Conservation (phyloP, 1,140 invertebrate species). For the Drosophila lacteicornis region DNA sequence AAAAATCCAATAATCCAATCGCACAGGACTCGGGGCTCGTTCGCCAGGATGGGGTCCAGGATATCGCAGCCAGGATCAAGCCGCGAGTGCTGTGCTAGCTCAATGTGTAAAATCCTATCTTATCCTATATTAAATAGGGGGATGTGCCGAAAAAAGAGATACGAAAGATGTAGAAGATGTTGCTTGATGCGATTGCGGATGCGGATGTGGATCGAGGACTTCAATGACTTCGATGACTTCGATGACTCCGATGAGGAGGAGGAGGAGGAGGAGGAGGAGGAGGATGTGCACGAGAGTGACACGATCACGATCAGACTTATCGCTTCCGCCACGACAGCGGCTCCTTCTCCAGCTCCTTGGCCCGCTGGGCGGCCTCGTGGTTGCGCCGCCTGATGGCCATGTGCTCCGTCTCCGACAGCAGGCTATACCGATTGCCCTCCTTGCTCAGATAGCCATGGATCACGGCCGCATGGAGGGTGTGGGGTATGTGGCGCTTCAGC, state of each 20-base stretch:
- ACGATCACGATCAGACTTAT: constrained; percentile 4
- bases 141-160: not conserved
- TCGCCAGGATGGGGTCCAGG: not conserved
- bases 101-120: constrained; percentile 11
- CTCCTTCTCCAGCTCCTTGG: constrained; percentile 70
- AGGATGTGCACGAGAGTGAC: not conserved
- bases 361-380: constrained; percentile 55
- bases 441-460: constrained; percentile 60
- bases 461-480: constrained; percentile 57
- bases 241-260: too few relatives aligned
- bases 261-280: not conserved
- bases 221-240: too few relatives aligned
- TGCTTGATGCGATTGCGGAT: not conserved
- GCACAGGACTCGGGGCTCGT: constrained; percentile 20
- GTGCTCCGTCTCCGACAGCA: constrained; percentile 64
- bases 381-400: constrained; percentile 61
- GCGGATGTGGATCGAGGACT: not conserved
- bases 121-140: too few relatives aligned
- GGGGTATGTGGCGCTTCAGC: constrained; percentile 66
- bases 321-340: constrained; percentile 69
- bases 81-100: constrained; percentile 31
- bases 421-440: constrained; percentile 64
- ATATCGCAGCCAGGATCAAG: constrained; percentile 13
- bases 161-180: not conserved
- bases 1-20: constrained; percentile 19